A percentile compares a stretch with the other conserved stretches of the same genome.
phyloP scores from a whole-genome alignment of 2,888 invertebrate species.

The Vesta saturnalis region DNA sequence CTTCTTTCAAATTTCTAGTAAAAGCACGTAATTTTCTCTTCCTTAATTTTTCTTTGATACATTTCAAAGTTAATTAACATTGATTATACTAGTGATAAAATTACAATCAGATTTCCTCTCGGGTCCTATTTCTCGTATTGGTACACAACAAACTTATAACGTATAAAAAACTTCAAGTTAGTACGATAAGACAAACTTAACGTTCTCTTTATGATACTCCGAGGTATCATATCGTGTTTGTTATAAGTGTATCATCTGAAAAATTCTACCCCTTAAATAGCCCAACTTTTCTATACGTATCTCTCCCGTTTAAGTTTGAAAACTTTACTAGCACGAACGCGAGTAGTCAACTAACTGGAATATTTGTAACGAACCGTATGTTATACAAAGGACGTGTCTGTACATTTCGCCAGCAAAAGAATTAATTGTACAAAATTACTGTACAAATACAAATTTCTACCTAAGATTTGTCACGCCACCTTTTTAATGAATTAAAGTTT shows the following conservation, averaged over 20 bases:
- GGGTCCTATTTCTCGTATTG: neutral
- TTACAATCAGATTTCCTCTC: neutral
- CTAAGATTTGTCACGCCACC: too few relatives aligned
- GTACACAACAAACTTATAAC: neutral
- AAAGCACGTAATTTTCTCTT: neutral
- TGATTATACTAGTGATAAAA: neutral
- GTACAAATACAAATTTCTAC: too few relatives aligned
- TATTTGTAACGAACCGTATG: too few relatives aligned
- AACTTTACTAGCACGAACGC: too few relatives aligned
- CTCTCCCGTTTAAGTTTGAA: too few relatives aligned
- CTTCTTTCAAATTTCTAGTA: too few relatives aligned
- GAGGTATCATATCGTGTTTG: neutral
- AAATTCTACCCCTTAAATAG: neutral
- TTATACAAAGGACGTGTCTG: too few relatives aligned
- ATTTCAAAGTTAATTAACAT: neutral
- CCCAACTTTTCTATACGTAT: neutral
- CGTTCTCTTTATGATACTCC: neutral
- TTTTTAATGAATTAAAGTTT: too few relatives aligned
- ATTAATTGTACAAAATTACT: too few relatives aligned
- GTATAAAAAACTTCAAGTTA: neutral
- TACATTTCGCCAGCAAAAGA: too few relatives aligned
- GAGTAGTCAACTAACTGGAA: too few relatives aligned
- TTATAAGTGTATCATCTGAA: neutral
- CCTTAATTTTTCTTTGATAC: neutral
- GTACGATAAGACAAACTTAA: neutral